Evolutionary conservation across 1,140 invertebrate genomes (phyloP).

Genomic region (Brachionus manjavacas): DNA sequence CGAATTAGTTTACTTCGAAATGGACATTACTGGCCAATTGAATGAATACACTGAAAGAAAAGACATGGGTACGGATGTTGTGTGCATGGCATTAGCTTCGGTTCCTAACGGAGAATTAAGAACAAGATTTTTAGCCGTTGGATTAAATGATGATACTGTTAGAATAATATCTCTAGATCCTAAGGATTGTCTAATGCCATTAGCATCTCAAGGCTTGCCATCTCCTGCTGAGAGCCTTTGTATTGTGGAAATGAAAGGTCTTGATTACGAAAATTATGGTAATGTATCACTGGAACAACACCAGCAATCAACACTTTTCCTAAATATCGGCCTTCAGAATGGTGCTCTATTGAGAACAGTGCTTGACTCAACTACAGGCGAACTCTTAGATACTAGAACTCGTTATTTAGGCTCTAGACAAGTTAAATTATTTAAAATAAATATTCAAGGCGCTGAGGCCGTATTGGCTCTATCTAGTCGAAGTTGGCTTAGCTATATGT

Average conservation of each 20-base stretch:
- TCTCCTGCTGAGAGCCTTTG: slow-evolving; percentile 91
- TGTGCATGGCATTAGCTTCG: slow-evolving; percentile 94
- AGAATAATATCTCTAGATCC: slow-evolving; percentile 95
- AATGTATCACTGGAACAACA: background rate
- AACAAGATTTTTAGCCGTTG: slow-evolving; percentile 92
- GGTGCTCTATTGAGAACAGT: slow-evolving; percentile 90
- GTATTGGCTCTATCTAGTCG: slow-evolving; percentile 93
- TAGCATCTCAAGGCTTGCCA: slow-evolving; percentile 89
- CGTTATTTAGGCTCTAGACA: slow-evolving; percentile 88
- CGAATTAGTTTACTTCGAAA: slow-evolving; percentile 98
- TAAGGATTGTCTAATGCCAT: slow-evolving; percentile 79
- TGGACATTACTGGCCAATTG: slow-evolving; percentile 93
- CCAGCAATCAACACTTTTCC: slow-evolving; percentile 68
- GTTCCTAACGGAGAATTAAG: slow-evolving; percentile 90
- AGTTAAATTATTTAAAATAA: slow-evolving; percentile 89
- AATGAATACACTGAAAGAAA: slow-evolving; percentile 96
- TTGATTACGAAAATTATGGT: slow-evolving; percentile 52
- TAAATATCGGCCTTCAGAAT: slow-evolving; percentile 93
- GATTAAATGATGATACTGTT: slow-evolving; percentile 90
- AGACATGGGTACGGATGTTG: slow-evolving; percentile 90
- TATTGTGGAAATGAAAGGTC: slow-evolving; percentile 81
- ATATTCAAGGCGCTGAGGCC: slow-evolving; percentile 89
- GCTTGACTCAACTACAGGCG: slow-evolving; percentile 90
- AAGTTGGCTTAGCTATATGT: slow-evolving; percentile 96
- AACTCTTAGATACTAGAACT: slow-evolving; percentile 90